Evolutionary conservation across 1,140 invertebrate species (phyloP).

Genomic region (Diachasmimorpha longicaudata): DNA sequence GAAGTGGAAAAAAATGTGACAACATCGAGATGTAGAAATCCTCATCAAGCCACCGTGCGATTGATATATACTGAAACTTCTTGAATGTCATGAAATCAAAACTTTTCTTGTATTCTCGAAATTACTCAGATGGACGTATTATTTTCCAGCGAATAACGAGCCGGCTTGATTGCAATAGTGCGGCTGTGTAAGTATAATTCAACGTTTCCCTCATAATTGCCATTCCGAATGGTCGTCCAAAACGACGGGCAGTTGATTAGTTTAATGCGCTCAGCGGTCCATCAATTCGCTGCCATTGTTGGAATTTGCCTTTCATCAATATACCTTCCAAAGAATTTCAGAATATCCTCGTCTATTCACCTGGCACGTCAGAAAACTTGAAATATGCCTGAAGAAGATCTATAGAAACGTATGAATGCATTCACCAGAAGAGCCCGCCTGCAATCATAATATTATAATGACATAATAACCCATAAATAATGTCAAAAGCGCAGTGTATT

Average conservation of each 20-base stretch:
- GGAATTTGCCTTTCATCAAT: background rate
- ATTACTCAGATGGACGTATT: background rate
- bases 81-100: background rate
- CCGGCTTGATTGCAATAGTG: constrained; percentile 39
- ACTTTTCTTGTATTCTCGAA: background rate
- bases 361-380: background rate
- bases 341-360: background rate
- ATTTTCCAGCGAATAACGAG: constrained; percentile 24
- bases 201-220: constrained; percentile 36
- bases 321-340: background rate
- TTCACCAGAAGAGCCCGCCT: background rate
- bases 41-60: no score
- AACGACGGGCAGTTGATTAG: background rate
- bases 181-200: constrained; percentile 44
- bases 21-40: background rate
- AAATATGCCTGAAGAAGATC: background rate
- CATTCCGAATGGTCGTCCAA: background rate
- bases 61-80: background rate
- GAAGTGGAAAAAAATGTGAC: constrained; percentile 13
- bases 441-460: constrained; percentile 3
- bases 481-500: constrained; percentile 43
- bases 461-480: constrained; percentile 48
- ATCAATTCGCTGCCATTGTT: no score
- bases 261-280: background rate
- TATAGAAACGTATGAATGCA: background rate